phyloP scores from a whole-genome alignment of 1,140 invertebrate species.

The Cotesia glomerata region DNA sequence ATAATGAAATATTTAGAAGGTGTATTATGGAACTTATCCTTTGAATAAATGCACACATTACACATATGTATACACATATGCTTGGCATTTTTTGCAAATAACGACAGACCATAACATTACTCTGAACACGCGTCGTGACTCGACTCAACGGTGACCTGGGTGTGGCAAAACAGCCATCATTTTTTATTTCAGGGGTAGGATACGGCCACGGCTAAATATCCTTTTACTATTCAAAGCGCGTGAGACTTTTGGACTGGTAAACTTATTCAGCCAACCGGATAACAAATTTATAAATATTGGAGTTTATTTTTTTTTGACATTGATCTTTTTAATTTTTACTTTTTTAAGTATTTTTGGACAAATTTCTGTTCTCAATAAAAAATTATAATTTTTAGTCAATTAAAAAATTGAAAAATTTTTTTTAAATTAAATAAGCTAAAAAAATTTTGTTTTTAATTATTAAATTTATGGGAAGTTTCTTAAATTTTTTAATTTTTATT shows the following conservation, averaged over 20 bases:
- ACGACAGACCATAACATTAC: constrained; percentile 7
- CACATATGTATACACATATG: not conserved
- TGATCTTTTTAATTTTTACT: not conserved
- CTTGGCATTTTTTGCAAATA: not conserved
- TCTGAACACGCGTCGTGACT: constrained; percentile 19
- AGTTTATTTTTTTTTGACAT: not conserved
- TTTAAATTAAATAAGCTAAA: too few relatives aligned
- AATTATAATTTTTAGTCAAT: too few relatives aligned
- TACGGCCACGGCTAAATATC: not conserved
- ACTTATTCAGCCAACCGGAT: not conserved
- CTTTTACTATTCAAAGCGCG: constrained; percentile 5
- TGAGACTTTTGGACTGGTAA: constrained; percentile 4
- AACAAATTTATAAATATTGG: not conserved
- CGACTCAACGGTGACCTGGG: constrained; percentile 15
- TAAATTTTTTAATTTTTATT: too few relatives aligned
- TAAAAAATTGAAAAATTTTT: too few relatives aligned
- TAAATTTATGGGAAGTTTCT: too few relatives aligned
- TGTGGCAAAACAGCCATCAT: constrained; percentile 1
- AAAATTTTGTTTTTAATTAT: too few relatives aligned
- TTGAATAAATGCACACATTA: not conserved
- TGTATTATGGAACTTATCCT: too few relatives aligned
- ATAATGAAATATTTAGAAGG: too few relatives aligned
- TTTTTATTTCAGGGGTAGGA: constrained; percentile 11
- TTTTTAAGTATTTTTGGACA: too few relatives aligned
- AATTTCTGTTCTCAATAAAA: too few relatives aligned